A percentile compares a stretch with the other conserved stretches of the same genome.
Conservation (phyloP, 2,797 vertebrate species). For the Halcyon chelicuti region DNA sequence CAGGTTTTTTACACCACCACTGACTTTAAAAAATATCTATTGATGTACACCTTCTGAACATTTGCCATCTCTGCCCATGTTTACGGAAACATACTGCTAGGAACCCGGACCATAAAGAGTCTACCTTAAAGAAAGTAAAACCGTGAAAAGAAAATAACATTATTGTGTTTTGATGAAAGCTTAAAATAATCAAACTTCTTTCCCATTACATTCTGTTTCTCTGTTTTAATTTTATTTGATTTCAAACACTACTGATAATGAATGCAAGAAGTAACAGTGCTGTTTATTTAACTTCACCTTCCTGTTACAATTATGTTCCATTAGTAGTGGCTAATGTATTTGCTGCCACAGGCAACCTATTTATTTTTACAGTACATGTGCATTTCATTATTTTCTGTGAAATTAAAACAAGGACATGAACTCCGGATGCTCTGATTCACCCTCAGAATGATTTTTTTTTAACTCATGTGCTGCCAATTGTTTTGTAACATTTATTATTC, state of each 20-base stretch:
- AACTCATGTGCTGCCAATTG: neutral
- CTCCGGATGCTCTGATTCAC: neutral
- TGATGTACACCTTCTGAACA: neutral
- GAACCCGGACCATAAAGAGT: neutral
- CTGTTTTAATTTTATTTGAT: neutral
- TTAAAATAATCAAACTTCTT: neutral
- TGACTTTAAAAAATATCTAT: neutral
- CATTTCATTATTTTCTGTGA: neutral
- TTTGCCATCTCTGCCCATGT: neutral
- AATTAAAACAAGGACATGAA: neutral
- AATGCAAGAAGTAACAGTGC: neutral
- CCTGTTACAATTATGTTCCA: neutral
- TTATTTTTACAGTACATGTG: neutral
- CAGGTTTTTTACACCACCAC: neutral
- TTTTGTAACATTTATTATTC: neutral
- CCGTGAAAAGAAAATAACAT: neutral
- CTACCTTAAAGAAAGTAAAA: neutral
- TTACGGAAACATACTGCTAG: neutral
- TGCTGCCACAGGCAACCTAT: neutral
- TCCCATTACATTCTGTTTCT: neutral
- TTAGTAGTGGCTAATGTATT: neutral
- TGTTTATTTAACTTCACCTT: conserved; percentile 1
- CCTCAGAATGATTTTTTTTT: neutral
- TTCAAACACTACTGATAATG: neutral
- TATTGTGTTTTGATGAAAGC: neutral